Percentiles rank a stretch among this genome's conserved stretches.
phyloP scores from a whole-genome alignment of 2,113 vertebrate genomes.

The Hemicordylus capensis region DNA sequence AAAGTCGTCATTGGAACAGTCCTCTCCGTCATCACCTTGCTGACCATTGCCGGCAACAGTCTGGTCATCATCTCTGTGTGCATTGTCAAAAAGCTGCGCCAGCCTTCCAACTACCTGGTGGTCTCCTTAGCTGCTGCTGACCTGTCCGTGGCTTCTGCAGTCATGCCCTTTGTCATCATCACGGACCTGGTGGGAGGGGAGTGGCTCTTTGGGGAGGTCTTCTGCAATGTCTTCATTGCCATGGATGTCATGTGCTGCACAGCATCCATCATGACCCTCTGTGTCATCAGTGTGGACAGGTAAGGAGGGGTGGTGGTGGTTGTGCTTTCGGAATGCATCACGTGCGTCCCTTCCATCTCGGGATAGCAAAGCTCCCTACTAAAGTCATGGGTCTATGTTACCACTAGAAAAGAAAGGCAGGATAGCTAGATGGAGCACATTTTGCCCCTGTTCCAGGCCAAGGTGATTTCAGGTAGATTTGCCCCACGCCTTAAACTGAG shows the following conservation, averaged over 20 bases:
- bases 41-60: slow-evolving; percentile 77
- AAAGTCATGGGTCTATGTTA: neutral
- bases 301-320: no score
- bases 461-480: no score
- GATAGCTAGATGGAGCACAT: neutral
- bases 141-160: slow-evolving; percentile 78
- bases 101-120: slow-evolving; percentile 83
- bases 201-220: slow-evolving; percentile 83
- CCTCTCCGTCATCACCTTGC: slow-evolving; percentile 78
- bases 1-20: slow-evolving; percentile 77
- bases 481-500: no score
- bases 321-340: neutral
- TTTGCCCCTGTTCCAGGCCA: neutral
- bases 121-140: slow-evolving; percentile 79
- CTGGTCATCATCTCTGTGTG: slow-evolving; percentile 82
- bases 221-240: slow-evolving; percentile 83
- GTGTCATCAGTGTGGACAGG: slow-evolving; percentile 85
- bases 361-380: neutral
- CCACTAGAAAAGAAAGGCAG: neutral
- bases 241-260: slow-evolving; percentile 86
- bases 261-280: slow-evolving; percentile 82
- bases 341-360: neutral
- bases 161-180: slow-evolving; percentile 85
- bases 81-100: slow-evolving; percentile 81
- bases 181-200: slow-evolving; percentile 81